Conservation (phyloP, 1,140 invertebrate genomes). For the fruit fly (Drosophila melanogaster) region Release_6_plus_ISO1_MT NT_037436.4:10840501-10841000, state of each 20-base stretch:
- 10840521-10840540: constrained; percentile 68
- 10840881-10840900: constrained; percentile 25
- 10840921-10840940: constrained; percentile 9
- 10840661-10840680: too few relatives aligned
- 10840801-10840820: constrained; percentile 28
- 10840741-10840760: neutral
- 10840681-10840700: too few relatives aligned
- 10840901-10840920: neutral
- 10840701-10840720: too few relatives aligned
- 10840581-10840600: neutral
- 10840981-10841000: constrained; percentile 19
- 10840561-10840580: constrained; percentile 22
- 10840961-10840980: constrained; percentile 53
- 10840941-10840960: constrained; percentile 62
- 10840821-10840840: constrained; percentile 23
- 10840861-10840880: constrained; percentile 30
- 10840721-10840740: neutral
- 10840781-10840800: neutral
- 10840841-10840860: constrained; percentile 30
- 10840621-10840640: too few relatives aligned
- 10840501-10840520: constrained; percentile 43
- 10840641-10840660: too few relatives aligned
- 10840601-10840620: too few relatives aligned
- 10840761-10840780: neutral
- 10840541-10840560: constrained; percentile 66